Evolutionary conservation across 2,797 vertebrate species (phyloP), one percentile per base, ranked within the genome.

Genomic region (Botia almorhae): DNA sequence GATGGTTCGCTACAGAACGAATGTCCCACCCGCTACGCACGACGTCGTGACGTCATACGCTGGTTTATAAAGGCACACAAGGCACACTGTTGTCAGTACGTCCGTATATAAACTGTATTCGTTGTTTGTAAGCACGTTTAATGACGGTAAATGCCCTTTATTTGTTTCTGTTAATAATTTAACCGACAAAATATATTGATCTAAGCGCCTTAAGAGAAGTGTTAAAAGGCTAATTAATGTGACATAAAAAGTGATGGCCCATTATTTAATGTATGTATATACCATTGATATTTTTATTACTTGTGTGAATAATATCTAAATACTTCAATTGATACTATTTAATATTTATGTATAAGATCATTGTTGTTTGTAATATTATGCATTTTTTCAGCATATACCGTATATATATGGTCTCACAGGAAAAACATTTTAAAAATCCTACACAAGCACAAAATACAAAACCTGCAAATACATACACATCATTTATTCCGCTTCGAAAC

Each of bases 21-120:
- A 90, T 90, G 91, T 92, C 90, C 93, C 92, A 90, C 92, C 90
- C 91, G 86, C 82, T 89, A 91, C 90, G 88, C 82, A 76, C 83
- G 55, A 74, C 89, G 87, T 87, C 83, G 82, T 90, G 67, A 84
- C 86, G 86, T 76, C 56, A 12, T n/a, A 11, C 2, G 23, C 10
- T 16, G 43, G 58, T 23, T 51, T 33, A 26, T 33, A 33, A 33
- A 33, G 33, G 33, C 46, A 10, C 16, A 33, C 51, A 56, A 14
- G 14, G 11, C 1, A 39, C 2, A 4, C 16, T 46, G 43, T 46
- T 46, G 43, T 46, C 26, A 17, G 4, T 17, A 53, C 50, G 1
- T 17, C 5, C 17, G 17, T 53, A 3, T 53, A 53, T 4, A 17
- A 13, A 53, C 50, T 17, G 14, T 16, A 16, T 17, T 17, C 14